Evolutionary conservation across 2,113 vertebrate species (phyloP).

Genomic region (Centropus unirufus): DNA sequence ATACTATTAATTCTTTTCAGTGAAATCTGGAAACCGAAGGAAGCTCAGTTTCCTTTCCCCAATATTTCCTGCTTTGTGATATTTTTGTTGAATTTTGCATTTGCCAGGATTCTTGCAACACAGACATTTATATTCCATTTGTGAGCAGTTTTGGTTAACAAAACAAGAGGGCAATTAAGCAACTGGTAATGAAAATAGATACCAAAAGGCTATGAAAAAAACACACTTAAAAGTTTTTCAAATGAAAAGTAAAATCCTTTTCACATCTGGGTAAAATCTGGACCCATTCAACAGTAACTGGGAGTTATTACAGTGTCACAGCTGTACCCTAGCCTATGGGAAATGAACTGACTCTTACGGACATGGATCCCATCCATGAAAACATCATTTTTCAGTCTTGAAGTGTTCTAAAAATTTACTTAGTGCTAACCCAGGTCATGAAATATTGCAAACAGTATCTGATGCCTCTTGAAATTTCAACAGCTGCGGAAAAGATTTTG

Average conservation of each 20-base stretch:
- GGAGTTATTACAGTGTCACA: not conserved
- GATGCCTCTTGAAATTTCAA: not conserved
- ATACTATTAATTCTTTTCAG: not conserved
- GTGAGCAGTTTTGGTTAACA: not conserved
- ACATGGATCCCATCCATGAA: not conserved
- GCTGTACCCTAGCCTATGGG: not conserved
- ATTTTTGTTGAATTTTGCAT: not conserved
- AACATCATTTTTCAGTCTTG: not conserved
- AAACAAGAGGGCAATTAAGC: not conserved
- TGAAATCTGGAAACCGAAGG: not conserved
- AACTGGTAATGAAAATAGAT: not conserved
- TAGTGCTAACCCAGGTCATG: not conserved
- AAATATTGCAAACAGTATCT: not conserved
- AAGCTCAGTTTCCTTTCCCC: not conserved
- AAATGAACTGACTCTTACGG: not conserved
- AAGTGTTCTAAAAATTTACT: not conserved
- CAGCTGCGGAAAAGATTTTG: not conserved
- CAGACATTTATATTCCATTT: not conserved
- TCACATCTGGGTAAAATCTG: not conserved
- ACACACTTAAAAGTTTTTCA: not conserved
- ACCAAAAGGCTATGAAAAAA: not conserved
- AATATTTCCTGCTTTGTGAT: accelerated
- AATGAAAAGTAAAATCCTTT: not conserved
- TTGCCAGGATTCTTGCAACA: not conserved
- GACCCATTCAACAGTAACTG: not conserved